Evolutionary conservation across 2,113 vertebrate species (phyloP).

Genomic region (Trematocara macrostoma): DNA sequence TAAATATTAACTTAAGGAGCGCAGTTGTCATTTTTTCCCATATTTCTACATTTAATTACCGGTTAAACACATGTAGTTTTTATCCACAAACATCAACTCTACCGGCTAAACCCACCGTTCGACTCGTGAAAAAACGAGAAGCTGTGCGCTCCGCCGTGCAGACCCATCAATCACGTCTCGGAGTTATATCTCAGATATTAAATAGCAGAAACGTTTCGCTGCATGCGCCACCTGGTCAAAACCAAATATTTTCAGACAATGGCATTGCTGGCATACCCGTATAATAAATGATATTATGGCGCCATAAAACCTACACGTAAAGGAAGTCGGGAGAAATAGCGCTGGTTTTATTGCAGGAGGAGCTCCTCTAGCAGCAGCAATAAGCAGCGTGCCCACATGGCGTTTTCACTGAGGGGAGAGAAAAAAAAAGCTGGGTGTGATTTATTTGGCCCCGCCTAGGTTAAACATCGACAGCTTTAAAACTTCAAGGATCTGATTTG

Average conservation of each 20-base stretch:
- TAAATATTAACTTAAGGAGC: constrained; percentile 3
- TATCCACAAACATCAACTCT: neutral
- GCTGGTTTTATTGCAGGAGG: constrained; percentile 51
- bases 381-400: constrained; percentile 9
- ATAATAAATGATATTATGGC: constrained; percentile 51
- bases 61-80: neutral
- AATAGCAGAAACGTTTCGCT: constrained; percentile 37
- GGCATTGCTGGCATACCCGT: constrained; percentile 39
- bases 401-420: neutral
- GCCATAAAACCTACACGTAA: constrained; percentile 54
- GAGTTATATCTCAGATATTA: neutral
- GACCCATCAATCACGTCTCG: constrained; percentile 55
- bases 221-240: constrained; percentile 59
- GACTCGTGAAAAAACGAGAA: constrained; percentile 33
- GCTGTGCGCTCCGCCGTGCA: constrained; percentile 3
- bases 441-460: constrained; percentile 46
- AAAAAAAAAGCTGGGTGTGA: constrained; percentile 48
- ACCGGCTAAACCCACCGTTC: neutral
- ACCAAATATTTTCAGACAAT: constrained; percentile 58
- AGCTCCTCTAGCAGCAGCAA: neutral
- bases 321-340: constrained; percentile 58
- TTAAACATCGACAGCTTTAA: constrained; percentile 25
- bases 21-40: neutral
- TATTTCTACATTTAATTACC: neutral
- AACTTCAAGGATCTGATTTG: constrained; percentile 62